phyloP scores from a whole-genome alignment of 1,140 invertebrate species.

The Ceratina australensis region DNA sequence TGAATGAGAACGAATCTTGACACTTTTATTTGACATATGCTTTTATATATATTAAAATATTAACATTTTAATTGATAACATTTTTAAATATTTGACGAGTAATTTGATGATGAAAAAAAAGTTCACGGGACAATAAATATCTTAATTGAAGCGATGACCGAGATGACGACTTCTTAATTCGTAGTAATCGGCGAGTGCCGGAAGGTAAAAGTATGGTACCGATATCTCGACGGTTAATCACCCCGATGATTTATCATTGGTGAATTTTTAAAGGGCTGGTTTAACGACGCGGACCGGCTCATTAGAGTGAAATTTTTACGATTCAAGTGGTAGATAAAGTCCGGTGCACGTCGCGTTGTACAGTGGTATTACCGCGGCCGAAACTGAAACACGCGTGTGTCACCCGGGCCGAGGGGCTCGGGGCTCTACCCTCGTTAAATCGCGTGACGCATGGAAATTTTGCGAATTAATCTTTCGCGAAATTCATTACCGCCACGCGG shows the following conservation, averaged over 20 bases:
- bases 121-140: slow-evolving; percentile 2
- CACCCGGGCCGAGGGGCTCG: too few species aligned
- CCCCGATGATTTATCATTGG: slow-evolving; percentile 44
- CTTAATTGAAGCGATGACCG: slow-evolving; percentile 2
- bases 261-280: slow-evolving; percentile 45
- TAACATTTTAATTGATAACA: too few species aligned
- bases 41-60: too few species aligned
- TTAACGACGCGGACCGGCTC: slow-evolving; percentile 43
- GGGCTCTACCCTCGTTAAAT: slow-evolving; percentile 39
- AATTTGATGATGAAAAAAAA: too few species aligned
- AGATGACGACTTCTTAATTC: slow-evolving; percentile 36
- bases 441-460: slow-evolving; percentile 47
- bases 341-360: not conserved
- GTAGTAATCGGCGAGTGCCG: slow-evolving; percentile 24
- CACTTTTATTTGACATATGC: too few species aligned
- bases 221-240: slow-evolving; percentile 44
- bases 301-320: slow-evolving; percentile 49
- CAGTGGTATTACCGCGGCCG: not conserved
- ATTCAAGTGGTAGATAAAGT: slow-evolving; percentile 39
- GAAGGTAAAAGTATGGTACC: not conserved
- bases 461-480: slow-evolving; percentile 45
- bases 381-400: slow-evolving; percentile 36
- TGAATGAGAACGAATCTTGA: too few species aligned
- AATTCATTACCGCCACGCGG: slow-evolving; percentile 43
- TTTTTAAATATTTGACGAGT: too few species aligned